Percentiles rank a stretch among this genome's conserved stretches.
Conservation (phyloP, 2,113 vertebrate genomes). For the Ellobius talpinus region DNA sequence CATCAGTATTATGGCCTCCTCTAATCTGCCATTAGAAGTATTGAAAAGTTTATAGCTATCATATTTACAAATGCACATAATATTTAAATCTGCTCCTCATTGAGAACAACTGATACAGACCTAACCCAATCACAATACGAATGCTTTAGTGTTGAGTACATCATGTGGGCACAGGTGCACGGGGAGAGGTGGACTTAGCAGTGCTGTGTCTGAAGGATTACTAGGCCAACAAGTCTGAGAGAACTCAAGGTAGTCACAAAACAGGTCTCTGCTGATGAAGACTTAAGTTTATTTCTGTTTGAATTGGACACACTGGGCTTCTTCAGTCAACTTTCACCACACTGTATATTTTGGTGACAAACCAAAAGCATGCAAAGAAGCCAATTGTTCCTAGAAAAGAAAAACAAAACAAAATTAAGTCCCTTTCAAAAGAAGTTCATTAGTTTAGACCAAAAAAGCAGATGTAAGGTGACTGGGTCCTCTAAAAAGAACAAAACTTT, state of each 20-base stretch:
- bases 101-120: slow-evolving; percentile 83
- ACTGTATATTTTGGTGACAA: slow-evolving; percentile 99
- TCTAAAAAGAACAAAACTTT: slow-evolving; percentile 22
- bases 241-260: slow-evolving; percentile 86
- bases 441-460: slow-evolving; percentile 14
- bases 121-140: slow-evolving; percentile 88
- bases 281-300: slow-evolving; percentile 84
- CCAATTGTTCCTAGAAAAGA: slow-evolving; percentile 94
- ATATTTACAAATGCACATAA: slow-evolving; percentile 91
- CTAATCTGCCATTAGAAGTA: slow-evolving; percentile 83
- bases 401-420: slow-evolving; percentile 28
- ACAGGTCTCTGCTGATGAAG: slow-evolving; percentile 85
- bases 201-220: slow-evolving; percentile 83
- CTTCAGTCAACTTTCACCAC: slow-evolving; percentile 98
- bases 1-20: slow-evolving; percentile 84
- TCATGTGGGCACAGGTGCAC: slow-evolving; percentile 54
- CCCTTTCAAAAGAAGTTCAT: slow-evolving; percentile 13
- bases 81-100: slow-evolving; percentile 84
- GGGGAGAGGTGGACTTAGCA: slow-evolving; percentile 81
- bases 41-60: slow-evolving; percentile 84
- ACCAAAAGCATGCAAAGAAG: slow-evolving; percentile 99
- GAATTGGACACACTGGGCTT: slow-evolving; percentile 79
- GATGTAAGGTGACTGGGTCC: not conserved
- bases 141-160: slow-evolving; percentile 85
- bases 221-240: slow-evolving; percentile 86